These are phyloP conservation scores for Torymus auratus DNA, from an alignment of 2,888 invertebrate species.

Conservation along the genomic window DNA sequence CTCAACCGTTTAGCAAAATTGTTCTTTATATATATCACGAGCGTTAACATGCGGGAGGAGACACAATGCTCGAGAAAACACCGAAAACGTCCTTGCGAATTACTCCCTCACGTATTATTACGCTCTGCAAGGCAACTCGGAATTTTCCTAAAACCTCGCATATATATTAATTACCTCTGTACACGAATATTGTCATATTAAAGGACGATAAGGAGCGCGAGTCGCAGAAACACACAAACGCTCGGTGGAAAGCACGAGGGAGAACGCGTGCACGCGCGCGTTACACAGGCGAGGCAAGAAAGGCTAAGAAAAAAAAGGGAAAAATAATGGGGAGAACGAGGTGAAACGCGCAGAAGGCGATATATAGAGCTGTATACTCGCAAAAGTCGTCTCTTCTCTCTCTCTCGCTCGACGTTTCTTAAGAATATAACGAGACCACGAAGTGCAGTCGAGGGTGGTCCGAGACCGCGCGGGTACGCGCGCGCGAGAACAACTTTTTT, in stretches of 20 bases:
- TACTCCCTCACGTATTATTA: no score
- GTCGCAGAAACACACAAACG: constrained; percentile 39
- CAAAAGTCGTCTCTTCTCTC: constrained; percentile 52
- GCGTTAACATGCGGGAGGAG: no score
- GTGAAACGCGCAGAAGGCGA: constrained; percentile 54
- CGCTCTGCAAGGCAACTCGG: no score
- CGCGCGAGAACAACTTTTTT: constrained; percentile 49
- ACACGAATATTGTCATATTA: constrained; percentile 39
- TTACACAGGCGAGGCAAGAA: constrained; percentile 16
- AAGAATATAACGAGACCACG: constrained; percentile 56
- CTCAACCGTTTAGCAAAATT: no score
- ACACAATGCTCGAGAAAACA: no score
- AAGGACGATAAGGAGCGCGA: constrained; percentile 53
- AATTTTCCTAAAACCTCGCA: no score
- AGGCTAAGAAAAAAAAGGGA: constrained; percentile 43
- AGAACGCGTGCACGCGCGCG: background rate
- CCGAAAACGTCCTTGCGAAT: no score
- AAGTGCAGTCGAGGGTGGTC: constrained; percentile 59
- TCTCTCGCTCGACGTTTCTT: constrained; percentile 47
- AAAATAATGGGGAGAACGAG: constrained; percentile 60
- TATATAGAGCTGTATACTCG: constrained; percentile 23
- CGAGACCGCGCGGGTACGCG: constrained; percentile 28
- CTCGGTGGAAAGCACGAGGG: background rate
- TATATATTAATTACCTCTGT: constrained; percentile 32
- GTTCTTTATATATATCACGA: no score